phyloP scores from a whole-genome alignment of 2,797 vertebrate species.

The Propithecus perrieri region DNA sequence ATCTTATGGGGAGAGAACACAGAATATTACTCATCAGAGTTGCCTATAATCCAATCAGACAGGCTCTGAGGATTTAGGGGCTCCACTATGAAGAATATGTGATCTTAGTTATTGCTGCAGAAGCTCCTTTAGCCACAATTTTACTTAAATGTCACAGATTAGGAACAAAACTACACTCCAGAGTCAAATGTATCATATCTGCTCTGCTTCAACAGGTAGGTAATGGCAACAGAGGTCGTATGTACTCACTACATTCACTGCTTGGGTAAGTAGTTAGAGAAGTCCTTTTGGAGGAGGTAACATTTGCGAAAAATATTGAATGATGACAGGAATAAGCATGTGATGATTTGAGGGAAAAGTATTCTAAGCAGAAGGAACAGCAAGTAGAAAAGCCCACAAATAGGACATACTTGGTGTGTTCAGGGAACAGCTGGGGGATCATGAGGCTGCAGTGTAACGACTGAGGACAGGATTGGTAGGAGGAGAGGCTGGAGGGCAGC shows the following conservation, averaged over 20 bases:
- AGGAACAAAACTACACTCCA: neutral
- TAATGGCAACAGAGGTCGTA: neutral
- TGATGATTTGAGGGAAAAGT: neutral
- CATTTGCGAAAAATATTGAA: neutral
- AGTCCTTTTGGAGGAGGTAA: neutral
- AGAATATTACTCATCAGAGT: neutral
- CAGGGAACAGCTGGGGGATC: neutral
- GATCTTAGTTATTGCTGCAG: neutral
- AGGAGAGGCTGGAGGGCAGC: too few relatives aligned
- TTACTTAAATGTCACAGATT: neutral
- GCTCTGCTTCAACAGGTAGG: neutral
- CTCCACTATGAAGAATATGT: neutral
- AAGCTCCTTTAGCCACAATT: neutral
- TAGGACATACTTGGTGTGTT: neutral
- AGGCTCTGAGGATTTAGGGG: neutral
- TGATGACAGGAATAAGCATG: neutral
- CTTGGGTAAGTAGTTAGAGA: neutral
- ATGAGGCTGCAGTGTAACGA: too few relatives aligned
- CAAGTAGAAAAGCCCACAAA: neutral
- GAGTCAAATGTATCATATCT: neutral
- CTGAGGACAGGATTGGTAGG: neutral
- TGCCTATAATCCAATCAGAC: neutral
- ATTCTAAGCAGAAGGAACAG: neutral
- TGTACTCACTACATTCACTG: too few relatives aligned
- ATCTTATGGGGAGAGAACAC: neutral